Conservation (phyloP, 2,797 vertebrate species). For the Jordanella pulchra region DNA sequence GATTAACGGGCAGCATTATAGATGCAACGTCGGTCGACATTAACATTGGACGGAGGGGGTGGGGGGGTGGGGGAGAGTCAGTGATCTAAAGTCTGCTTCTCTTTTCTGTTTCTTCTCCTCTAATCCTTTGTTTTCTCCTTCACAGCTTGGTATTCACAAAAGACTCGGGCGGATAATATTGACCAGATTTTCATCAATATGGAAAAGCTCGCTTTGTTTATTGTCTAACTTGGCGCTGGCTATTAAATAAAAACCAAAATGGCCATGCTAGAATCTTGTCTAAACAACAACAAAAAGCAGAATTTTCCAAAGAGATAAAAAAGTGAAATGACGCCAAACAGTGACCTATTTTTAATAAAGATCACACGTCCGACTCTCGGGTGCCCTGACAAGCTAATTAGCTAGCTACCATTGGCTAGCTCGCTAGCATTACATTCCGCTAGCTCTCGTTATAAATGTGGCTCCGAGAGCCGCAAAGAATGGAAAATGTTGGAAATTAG, state of each 20-base stretch:
- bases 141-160: constrained; percentile 42
- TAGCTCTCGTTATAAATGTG: constrained; percentile 69
- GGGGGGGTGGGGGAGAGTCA: constrained; percentile 46
- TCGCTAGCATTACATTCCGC: constrained; percentile 80
- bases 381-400: constrained; percentile 73
- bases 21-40: constrained; percentile 84
- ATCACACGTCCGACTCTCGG: constrained; percentile 61
- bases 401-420: constrained; percentile 70
- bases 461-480: constrained; percentile 57
- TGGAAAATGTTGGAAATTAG: constrained; percentile 64
- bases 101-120: constrained; percentile 11
- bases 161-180: constrained; percentile 32
- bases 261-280: constrained; percentile 19
- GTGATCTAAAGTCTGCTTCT: constrained; percentile 45
- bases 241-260: constrained; percentile 50
- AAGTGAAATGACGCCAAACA: constrained; percentile 42
- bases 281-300: constrained; percentile 23
- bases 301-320: neutral
- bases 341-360: constrained; percentile 57
- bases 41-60: constrained; percentile 73
- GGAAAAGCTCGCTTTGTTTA: constrained; percentile 44
- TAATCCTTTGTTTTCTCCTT: constrained; percentile 23
- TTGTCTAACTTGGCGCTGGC: constrained; percentile 56
- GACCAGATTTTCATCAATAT: constrained; percentile 54
- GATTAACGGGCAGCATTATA: constrained; percentile 79